Conservation (phyloP, 2,113 vertebrate genomes). For the Brienomyrus longianalis region DNA sequence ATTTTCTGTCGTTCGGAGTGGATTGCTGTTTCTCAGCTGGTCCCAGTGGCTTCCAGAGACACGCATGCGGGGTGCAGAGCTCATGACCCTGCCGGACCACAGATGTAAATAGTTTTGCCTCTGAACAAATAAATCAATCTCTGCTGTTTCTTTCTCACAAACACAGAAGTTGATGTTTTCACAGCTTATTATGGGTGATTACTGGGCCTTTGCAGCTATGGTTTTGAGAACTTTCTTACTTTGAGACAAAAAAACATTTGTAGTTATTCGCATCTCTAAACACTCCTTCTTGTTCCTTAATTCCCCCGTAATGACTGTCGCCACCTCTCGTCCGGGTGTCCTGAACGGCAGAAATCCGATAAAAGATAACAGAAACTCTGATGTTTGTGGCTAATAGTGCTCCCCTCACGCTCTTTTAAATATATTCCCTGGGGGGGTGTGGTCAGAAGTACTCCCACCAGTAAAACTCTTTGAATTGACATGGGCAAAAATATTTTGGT, state of each 20-base stretch:
- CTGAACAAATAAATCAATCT: not conserved
- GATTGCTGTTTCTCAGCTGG: constrained; percentile 22
- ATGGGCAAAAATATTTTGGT: constrained; percentile 24
- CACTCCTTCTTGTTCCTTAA: not conserved
- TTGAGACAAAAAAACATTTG: not conserved
- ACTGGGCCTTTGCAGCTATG: not conserved
- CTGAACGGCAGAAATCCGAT: not conserved
- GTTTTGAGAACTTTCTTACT: not conserved
- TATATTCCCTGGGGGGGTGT: not conserved
- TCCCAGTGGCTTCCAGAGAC: constrained; percentile 27
- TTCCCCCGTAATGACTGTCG: not conserved
- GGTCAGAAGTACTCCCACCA: constrained; percentile 5
- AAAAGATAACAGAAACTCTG: not conserved
- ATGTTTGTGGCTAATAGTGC: not conserved
- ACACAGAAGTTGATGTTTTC: not conserved
- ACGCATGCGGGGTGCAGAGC: not conserved
- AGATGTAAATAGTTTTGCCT: constrained; percentile 4
- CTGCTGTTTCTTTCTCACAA: not conserved
- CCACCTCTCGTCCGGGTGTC: not conserved
- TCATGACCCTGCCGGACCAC: not conserved
- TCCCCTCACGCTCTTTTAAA: not conserved
- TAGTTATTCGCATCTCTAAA: not conserved
- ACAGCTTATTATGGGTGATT: not conserved
- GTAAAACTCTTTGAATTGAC: constrained; percentile 18
- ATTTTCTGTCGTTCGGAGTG: constrained; percentile 8